These are phyloP conservation scores for Molanna angustata DNA, from an alignment of 2,888 invertebrate genomes.

Conservation along the genomic window DNA sequence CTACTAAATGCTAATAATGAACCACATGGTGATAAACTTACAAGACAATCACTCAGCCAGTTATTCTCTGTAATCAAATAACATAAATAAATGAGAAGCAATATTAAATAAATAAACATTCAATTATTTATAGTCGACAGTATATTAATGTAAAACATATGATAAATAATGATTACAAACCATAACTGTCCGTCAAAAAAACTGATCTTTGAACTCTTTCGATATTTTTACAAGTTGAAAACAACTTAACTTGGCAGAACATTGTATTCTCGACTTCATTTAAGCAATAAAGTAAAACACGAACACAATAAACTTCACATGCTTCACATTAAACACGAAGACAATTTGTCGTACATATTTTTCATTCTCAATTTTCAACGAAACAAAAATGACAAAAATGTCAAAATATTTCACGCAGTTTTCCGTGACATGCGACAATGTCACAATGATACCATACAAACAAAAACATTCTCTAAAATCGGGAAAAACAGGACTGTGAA, in stretches of 20 bases:
- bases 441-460: too few species aligned
- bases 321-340: neutral
- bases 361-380: too few species aligned
- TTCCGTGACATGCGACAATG: too few species aligned
- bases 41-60: slow-evolving; percentile 48
- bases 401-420: too few species aligned
- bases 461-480: too few species aligned
- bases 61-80: slow-evolving; percentile 46
- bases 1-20: slow-evolving; percentile 47
- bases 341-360: neutral
- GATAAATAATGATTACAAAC: slow-evolving; percentile 38
- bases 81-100: too few species aligned
- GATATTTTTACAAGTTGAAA: slow-evolving; percentile 61
- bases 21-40: slow-evolving; percentile 50
- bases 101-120: too few species aligned
- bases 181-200: slow-evolving; percentile 54
- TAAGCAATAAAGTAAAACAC: too few species aligned
- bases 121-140: too few species aligned
- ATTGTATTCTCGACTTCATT: slow-evolving; percentile 37
- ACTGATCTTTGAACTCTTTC: slow-evolving; percentile 56
- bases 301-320: neutral
- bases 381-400: neutral
- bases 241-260: slow-evolving; percentile 62
- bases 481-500: too few species aligned
- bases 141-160: too few species aligned